phyloP scores from a whole-genome alignment of 1,140 invertebrate species.

The Phocides pigmalion region DNA sequence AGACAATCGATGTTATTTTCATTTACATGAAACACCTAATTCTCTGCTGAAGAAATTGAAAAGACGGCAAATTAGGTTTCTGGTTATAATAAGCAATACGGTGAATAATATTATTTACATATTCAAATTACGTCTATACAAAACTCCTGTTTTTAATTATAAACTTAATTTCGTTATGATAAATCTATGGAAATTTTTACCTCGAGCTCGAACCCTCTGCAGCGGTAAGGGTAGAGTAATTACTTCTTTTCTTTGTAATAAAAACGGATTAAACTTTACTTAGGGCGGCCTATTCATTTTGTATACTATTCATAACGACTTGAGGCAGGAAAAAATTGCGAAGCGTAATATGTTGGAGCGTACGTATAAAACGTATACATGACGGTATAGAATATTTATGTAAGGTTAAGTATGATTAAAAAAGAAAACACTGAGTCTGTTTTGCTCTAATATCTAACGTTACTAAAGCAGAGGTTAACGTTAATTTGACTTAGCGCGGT shows the following conservation, averaged over 20 bases:
- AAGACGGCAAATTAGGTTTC: conserved; percentile 49
- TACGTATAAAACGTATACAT: no score
- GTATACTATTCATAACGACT: conserved; percentile 80
- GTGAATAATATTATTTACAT: conserved; percentile 75
- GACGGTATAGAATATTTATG: no score
- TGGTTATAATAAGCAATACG: conserved; percentile 60
- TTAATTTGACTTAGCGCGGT: no score
- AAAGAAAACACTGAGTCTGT: no score
- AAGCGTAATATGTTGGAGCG: conserved; percentile 29
- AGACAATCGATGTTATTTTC: neutral
- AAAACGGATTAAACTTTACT: conserved; percentile 84
- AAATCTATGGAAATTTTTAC: conserved; percentile 84
- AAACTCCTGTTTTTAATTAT: conserved; percentile 83
- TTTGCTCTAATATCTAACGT: no score
- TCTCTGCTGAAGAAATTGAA: conserved; percentile 37
- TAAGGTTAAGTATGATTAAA: no score
- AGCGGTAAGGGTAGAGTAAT: conserved; percentile 80
- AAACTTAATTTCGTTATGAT: conserved; percentile 83
- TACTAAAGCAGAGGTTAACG: no score
- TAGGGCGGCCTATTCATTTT: conserved; percentile 80
- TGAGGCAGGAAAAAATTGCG: conserved; percentile 75
- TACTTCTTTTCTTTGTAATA: conserved; percentile 84
- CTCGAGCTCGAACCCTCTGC: conserved; percentile 77
- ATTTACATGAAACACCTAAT: neutral
- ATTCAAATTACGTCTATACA: conserved; percentile 81